These are phyloP conservation scores for Bombus superbus DNA, from an alignment of 1,140 invertebrate species.

Conservation along the genomic window DNA sequence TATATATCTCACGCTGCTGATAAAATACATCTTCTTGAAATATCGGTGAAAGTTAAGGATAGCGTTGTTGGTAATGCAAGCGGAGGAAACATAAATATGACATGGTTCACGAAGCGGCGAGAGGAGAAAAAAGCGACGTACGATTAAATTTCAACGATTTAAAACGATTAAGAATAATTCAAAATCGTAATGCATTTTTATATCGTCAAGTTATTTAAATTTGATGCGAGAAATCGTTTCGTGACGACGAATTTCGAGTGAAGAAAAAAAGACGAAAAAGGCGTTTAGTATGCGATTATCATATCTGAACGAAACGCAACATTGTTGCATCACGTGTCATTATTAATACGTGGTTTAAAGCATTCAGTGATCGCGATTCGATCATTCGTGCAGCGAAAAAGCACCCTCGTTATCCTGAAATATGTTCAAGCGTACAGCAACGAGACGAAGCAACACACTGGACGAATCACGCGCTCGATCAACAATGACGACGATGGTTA, in stretches of 20 bases:
- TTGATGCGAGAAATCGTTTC: neutral
- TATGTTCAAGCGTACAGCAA: slow-evolving; percentile 28
- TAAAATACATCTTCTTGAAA: slow-evolving; percentile 32
- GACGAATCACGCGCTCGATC: slow-evolving; percentile 61
- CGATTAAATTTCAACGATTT: slow-evolving; percentile 2
- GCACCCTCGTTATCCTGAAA: neutral
- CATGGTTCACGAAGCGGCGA: neutral
- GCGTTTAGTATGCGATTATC: slow-evolving; percentile 7
- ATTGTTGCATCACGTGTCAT: neutral
- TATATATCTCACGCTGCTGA: neutral
- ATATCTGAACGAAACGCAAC: neutral
- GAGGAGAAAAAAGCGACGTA: neutral
- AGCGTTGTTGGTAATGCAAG: neutral
- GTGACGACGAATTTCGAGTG: too few species aligned
- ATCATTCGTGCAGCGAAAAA: slow-evolving; percentile 12
- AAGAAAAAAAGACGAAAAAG: too few species aligned
- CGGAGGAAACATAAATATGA: neutral
- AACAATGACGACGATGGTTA: slow-evolving; percentile 37
- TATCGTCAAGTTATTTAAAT: neutral
- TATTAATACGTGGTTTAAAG: slow-evolving; percentile 26
- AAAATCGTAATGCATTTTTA: neutral
- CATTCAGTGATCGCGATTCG: slow-evolving; percentile 2
- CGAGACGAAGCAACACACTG: slow-evolving; percentile 77
- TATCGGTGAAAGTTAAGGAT: neutral
- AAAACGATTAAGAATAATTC: neutral